Evolutionary conservation across 2,888 invertebrate species (phyloP), one percentile per base, ranked within the genome.

Genomic region (Epinotia brunnichana): DNA sequence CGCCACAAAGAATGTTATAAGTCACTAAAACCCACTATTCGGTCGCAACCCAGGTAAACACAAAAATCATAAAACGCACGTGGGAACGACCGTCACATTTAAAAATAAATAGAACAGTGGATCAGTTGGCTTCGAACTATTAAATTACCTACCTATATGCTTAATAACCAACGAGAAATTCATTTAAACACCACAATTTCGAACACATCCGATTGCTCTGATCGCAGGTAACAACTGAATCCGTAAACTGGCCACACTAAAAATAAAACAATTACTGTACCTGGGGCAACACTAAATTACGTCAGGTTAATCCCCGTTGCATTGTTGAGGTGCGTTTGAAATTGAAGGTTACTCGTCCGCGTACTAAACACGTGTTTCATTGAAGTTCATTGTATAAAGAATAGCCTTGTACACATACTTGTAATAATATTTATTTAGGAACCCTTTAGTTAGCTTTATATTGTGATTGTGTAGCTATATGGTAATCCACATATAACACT

Each of bases 261-360:
- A 73, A 69, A 73, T 73, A 73, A 72, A 60, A 54, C 67, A 54
- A 68, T 72, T 72, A 67, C 60, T 48, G n/a, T 59, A 51, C 29
- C 56, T 68, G 61, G n/a, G 44, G 66, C 39, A 72, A 72, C 56
- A 68, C 62, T 61, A 60, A 72, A 41, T 71, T 29, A 61, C 57
- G 29, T 44, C n/a, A 57, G 48, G 56, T 68, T 62, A 72, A 68
- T 72, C 67, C 67, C 64, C 1, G 10, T 15, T n/a, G 41, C n/a
- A 54, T 61, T 44, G 21, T 11, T 44, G 24, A 35, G 71, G 44
- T 17, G 66, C 54, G 71, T 67, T 72, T 61, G 44, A 13, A 67
- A 11, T 11, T 19, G 44, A 19, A 3, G 60, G 70, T 66, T 29
- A 61, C 64, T 70, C n/a, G 48, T n/a, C n/a, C 13, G n/a, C 7